phyloP scores from a whole-genome alignment of 1,140 invertebrate genomes.

The Euwallacea fornicatus region DNA sequence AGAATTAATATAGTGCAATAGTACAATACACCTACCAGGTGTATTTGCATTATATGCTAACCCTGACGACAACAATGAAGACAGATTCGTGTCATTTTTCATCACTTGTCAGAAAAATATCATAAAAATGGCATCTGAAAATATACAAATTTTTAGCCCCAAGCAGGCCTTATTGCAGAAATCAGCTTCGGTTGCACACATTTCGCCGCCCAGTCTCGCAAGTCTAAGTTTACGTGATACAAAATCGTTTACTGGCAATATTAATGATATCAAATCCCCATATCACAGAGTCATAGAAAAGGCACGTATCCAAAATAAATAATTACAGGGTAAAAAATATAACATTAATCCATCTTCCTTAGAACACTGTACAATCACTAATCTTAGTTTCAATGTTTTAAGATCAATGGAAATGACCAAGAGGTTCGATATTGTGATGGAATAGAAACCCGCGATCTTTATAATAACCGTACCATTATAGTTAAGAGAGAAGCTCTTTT shows the following conservation, averaged over 20 bases:
- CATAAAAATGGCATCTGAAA: constrained; percentile 38
- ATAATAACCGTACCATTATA: constrained; percentile 24
- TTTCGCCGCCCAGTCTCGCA: constrained; percentile 16
- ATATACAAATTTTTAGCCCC: constrained; percentile 30
- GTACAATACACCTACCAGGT: no score
- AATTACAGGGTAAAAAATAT: not conserved
- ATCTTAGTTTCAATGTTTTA: not conserved
- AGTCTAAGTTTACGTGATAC: constrained; percentile 38
- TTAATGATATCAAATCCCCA: constrained; percentile 30
- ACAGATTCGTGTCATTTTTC: no score
- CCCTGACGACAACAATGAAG: no score
- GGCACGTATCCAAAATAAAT: not conserved
- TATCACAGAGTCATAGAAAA: constrained; percentile 13
- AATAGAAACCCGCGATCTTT: constrained; percentile 38
- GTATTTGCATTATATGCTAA: no score
- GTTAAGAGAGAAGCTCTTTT: constrained; percentile 31
- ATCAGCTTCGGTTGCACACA: constrained; percentile 31
- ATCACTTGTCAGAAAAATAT: constrained; percentile 2
- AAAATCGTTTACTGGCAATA: constrained; percentile 37
- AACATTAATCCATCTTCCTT: not conserved
- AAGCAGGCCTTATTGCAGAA: constrained; percentile 25
- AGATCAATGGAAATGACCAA: constrained; percentile 16
- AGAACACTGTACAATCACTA: no score
- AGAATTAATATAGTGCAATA: no score
- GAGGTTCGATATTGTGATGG: constrained; percentile 16